phyloP scores from a whole-genome alignment of 2,113 vertebrate genomes.

The Mormoops blainvillei region DNA sequence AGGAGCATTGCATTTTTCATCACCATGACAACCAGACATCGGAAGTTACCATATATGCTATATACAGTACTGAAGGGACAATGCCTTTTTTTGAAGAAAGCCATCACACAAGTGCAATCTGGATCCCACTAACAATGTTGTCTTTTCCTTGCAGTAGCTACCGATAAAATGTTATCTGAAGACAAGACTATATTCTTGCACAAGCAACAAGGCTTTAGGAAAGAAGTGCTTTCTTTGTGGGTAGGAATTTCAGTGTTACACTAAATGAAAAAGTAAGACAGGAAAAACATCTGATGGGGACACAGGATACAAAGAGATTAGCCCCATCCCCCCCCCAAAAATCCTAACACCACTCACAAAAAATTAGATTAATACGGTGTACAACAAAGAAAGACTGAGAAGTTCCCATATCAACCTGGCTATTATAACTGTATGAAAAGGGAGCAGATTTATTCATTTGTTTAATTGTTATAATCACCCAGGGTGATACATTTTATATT shows the following conservation, averaged over 20 bases:
- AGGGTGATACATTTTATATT: not conserved
- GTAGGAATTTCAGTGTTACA: not conserved
- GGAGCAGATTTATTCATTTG: not conserved
- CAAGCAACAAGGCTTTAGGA: constrained; percentile 34
- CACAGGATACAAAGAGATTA: not conserved
- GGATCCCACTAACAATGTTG: not conserved
- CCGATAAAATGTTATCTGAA: not conserved
- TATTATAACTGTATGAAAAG: not conserved
- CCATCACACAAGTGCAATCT: not conserved
- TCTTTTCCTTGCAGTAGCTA: constrained; percentile 3
- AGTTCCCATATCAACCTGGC: not conserved
- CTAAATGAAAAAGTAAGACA: constrained; percentile 20
- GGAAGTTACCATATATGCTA: not conserved
- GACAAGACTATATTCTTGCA: constrained; percentile 10
- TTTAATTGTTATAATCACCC: not conserved
- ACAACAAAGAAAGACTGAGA: not conserved
- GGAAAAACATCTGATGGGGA: constrained; percentile 5
- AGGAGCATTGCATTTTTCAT: constrained; percentile 47
- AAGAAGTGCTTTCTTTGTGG: not conserved
- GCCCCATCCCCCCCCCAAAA: no score
- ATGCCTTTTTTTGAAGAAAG: constrained; percentile 6
- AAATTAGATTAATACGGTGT: not conserved
- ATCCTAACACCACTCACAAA: not conserved
- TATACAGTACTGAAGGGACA: not conserved
- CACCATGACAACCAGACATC: not conserved